A percentile compares a stretch with the other conserved stretches of the same genome.
phyloP scores from a whole-genome alignment of 1,140 invertebrate species.

The Coboldia fuscipes region DNA sequence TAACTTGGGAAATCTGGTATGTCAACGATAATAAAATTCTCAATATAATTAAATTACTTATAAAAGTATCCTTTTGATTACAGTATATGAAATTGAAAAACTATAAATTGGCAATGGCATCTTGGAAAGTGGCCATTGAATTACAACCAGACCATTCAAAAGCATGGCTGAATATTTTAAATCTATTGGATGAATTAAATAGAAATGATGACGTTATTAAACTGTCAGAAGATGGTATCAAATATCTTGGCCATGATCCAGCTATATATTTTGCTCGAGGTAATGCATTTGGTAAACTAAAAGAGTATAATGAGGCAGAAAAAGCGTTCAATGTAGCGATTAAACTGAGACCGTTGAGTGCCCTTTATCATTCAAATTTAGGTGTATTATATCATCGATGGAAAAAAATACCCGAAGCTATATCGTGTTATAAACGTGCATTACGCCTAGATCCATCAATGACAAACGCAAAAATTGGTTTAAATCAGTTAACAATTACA shows the following conservation, averaged over 20 bases:
- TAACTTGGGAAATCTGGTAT: slow-evolving; percentile 81
- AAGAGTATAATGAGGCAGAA: slow-evolving; percentile 57
- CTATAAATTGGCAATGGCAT: slow-evolving; percentile 29
- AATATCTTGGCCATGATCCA: slow-evolving; percentile 43
- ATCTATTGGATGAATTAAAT: slow-evolving; percentile 68
- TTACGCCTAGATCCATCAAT: slow-evolving; percentile 45
- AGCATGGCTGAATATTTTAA: slow-evolving; percentile 82
- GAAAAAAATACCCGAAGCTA: slow-evolving; percentile 55
- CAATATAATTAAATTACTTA: slow-evolving; percentile 2
- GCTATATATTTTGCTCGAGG: slow-evolving; percentile 68
- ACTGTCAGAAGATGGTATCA: slow-evolving; percentile 42
- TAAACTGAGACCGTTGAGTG: slow-evolving; percentile 35
- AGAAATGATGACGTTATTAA: slow-evolving; percentile 38
- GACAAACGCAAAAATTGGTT: slow-evolving; percentile 40
- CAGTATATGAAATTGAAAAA: slow-evolving; percentile 32
- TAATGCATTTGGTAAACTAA: slow-evolving; percentile 69
- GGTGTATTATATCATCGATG: slow-evolving; percentile 87
- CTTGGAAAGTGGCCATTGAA: slow-evolving; percentile 62
- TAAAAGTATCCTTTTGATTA: slow-evolving; percentile 13
- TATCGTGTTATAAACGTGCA: slow-evolving; percentile 51
- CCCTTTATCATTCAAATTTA: slow-evolving; percentile 65
- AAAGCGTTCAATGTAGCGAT: slow-evolving; percentile 57
- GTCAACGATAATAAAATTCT: slow-evolving; percentile 4
- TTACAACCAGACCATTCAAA: slow-evolving; percentile 54
- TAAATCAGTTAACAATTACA: too few relatives aligned